A percentile compares a stretch with the other conserved stretches of the same genome.
These are phyloP conservation scores for Drosophila nasuta DNA, from an alignment of 1,140 invertebrate genomes.

Conservation along the genomic window DNA sequence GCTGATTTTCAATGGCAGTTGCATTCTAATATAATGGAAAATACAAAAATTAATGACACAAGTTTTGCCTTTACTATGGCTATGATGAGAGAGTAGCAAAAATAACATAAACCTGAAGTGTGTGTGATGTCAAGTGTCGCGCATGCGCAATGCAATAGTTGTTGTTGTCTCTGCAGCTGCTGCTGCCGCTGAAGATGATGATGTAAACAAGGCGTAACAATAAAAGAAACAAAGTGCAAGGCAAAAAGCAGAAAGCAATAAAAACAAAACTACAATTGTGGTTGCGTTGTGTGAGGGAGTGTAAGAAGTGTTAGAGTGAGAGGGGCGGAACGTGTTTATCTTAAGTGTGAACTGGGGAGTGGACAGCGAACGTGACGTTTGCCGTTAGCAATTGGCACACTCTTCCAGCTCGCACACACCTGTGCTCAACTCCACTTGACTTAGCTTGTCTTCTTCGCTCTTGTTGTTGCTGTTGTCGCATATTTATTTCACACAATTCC, in stretches of 20 bases:
- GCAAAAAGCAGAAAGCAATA: slow-evolving; percentile 33
- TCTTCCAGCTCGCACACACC: slow-evolving; percentile 17
- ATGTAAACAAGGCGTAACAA: slow-evolving; percentile 66
- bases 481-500: slow-evolving; percentile 50
- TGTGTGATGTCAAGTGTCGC: slow-evolving; percentile 64
- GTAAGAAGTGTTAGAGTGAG: not conserved
- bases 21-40: slow-evolving; percentile 62
- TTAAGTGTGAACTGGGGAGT: slow-evolving; percentile 32
- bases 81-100: not conserved
- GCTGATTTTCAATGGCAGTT: slow-evolving; percentile 66
- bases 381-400: slow-evolving; percentile 60
- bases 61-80: slow-evolving; percentile 16
- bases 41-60: slow-evolving; percentile 59
- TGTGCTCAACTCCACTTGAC: not conserved
- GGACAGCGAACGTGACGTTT: slow-evolving; percentile 55
- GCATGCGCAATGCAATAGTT: slow-evolving; percentile 47
- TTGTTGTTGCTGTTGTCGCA: slow-evolving; percentile 21
- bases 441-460: slow-evolving; percentile 13
- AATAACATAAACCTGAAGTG: slow-evolving; percentile 43
- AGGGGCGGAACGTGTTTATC: slow-evolving; percentile 46
- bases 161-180: slow-evolving; percentile 3
- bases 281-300: slow-evolving; percentile 10
- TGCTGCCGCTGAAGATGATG: slow-evolving; percentile 28
- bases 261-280: not conserved
- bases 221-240: slow-evolving; percentile 45